Conservation (phyloP, 2,888 invertebrate genomes). For the Helicoverpa assulta region DNA sequence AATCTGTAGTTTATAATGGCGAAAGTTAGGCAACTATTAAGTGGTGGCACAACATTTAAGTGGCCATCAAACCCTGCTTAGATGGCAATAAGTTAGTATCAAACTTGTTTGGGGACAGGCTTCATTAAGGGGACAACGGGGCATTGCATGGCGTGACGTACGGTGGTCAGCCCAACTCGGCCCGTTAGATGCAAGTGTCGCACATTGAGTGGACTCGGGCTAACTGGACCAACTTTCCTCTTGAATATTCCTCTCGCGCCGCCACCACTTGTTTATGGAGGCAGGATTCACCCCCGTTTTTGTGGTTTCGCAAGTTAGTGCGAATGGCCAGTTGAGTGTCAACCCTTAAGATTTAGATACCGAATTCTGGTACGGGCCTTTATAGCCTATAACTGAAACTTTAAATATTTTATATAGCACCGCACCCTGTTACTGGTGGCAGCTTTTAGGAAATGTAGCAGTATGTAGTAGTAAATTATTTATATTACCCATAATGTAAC, state of each 20-base stretch:
- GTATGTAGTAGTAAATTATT: too few species aligned
- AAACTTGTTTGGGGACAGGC: slow-evolving; percentile 80
- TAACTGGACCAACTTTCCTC: slow-evolving; percentile 83
- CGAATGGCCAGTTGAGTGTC: slow-evolving; percentile 80
- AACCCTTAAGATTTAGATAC: slow-evolving; percentile 79
- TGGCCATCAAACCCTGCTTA: slow-evolving; percentile 87
- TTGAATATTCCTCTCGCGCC: slow-evolving; percentile 86
- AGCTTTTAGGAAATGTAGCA: neutral
- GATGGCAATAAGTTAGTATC: slow-evolving; percentile 84
- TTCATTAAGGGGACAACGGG: slow-evolving; percentile 83
- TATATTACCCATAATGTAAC: too few species aligned
- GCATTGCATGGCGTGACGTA: slow-evolving; percentile 85
- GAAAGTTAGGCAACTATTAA: slow-evolving; percentile 81
- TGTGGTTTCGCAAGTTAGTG: slow-evolving; percentile 83
- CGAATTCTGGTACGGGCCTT: slow-evolving; percentile 47
- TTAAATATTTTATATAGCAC: slow-evolving; percentile 13
- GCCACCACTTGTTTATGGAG: slow-evolving; percentile 83
- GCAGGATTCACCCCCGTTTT: slow-evolving; percentile 76
- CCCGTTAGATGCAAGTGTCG: slow-evolving; percentile 87
- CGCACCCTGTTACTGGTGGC: neutral
- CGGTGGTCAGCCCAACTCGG: slow-evolving; percentile 71
- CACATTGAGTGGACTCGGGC: slow-evolving; percentile 76
- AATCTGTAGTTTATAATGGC: slow-evolving; percentile 81
- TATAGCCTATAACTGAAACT: slow-evolving; percentile 12
- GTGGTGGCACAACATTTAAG: slow-evolving; percentile 80